Evolutionary conservation across 1,140 invertebrate genomes (phyloP), one percentile per base, ranked within the genome.

Genomic region (Asbolus verrucosus): DNA sequence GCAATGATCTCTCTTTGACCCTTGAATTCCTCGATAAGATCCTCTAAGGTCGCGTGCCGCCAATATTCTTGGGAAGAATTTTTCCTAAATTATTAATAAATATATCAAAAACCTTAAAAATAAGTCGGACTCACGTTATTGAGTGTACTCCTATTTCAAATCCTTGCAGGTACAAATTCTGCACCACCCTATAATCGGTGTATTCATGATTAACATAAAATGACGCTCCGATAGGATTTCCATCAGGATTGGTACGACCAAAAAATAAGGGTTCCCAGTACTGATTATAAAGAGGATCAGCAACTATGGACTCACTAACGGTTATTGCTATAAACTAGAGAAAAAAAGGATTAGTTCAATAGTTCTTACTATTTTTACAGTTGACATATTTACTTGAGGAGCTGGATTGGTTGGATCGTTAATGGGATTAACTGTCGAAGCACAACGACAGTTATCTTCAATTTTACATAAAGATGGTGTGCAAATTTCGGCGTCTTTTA

Each of bases 191-290:
- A 71, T 92, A 92, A 78, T 92, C 86, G 0, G 89, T 89, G 74
- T 90, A 91, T 71, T 91, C 88, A 73, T 92, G 88, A 6, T 85
- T 87, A 1, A 91, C 82, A 77, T 88, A 92, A 79, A 90, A 90
- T 0, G 90, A 91, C 15, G 84, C 84, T 1, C 84, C 80, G 1
- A 86, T 84, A 0, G 84, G 83, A 67, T 88, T 90, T 6, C 84
- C 84, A 80, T 93, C 90, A 1, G 86, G 87, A 82, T 89, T 87
- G 36, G 6, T 76, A 0, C 90, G 77, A 4, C 83, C 83, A 54
- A 86, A 84, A 18, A 92, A 83, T 0, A 90, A 75, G 21, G 86
- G 77, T 24, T 85, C 78, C 76, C 90, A 92, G 21, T 87, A 85
- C 8, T 84, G 81, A 0, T 67, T 33, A 66, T 87, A 89, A 76